Percentiles rank a stretch among this genome's conserved stretches.
Conservation (phyloP, 1,140 invertebrate genomes). For the Drosophila lini region DNA sequence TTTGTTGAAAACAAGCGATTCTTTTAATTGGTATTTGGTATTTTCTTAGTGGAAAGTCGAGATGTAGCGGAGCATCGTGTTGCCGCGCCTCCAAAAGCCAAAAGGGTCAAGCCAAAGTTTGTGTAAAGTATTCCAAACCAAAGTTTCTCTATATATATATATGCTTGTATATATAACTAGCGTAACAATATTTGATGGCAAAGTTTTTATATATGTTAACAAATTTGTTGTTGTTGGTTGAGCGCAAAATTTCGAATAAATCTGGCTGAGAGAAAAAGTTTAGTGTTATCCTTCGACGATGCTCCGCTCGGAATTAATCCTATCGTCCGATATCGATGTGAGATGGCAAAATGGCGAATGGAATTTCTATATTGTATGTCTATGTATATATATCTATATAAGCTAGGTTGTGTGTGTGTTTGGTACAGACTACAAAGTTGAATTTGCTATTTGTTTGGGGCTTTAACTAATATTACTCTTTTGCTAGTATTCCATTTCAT, state of each 20-base stretch:
- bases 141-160: slow-evolving; percentile 29
- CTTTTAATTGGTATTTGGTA: slow-evolving; percentile 52
- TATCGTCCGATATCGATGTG: slow-evolving; percentile 46
- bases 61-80: slow-evolving; percentile 53
- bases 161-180: slow-evolving; percentile 34
- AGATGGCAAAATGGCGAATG: slow-evolving; percentile 60
- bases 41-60: slow-evolving; percentile 52
- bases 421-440: slow-evolving; percentile 75
- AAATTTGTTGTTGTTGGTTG: slow-evolving; percentile 24
- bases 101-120: slow-evolving; percentile 45
- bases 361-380: slow-evolving; percentile 50
- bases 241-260: slow-evolving; percentile 52
- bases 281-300: slow-evolving; percentile 51
- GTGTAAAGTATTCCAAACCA: slow-evolving; percentile 29
- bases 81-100: slow-evolving; percentile 31
- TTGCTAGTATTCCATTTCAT: slow-evolving; percentile 84
- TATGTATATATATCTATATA: slow-evolving; percentile 63
- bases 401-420: slow-evolving; percentile 52
- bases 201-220: slow-evolving; percentile 38
- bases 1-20: slow-evolving; percentile 79
- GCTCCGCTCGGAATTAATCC: slow-evolving; percentile 57
- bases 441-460: slow-evolving; percentile 57
- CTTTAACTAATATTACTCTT: slow-evolving; percentile 66
- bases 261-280: slow-evolving; percentile 42
- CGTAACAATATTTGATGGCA: slow-evolving; percentile 54